These are phyloP conservation scores for Pollachius pollachius DNA, from an alignment of 2,113 vertebrate species.

Conservation along the genomic window DNA sequence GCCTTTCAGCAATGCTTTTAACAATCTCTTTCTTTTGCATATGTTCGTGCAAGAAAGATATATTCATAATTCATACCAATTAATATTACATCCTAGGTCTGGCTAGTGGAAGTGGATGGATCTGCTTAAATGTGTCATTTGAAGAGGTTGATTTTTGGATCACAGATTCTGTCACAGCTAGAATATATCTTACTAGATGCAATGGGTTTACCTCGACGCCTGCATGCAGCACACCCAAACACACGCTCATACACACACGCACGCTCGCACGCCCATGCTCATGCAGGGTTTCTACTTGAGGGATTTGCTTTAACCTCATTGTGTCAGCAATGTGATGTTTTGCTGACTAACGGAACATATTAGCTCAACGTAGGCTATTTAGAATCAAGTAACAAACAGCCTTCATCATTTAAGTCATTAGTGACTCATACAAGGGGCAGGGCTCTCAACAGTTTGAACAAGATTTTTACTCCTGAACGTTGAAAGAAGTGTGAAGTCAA, in stretches of 20 bases:
- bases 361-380: not conserved
- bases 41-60: too few species aligned
- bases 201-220: conserved; percentile 35
- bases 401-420: not conserved
- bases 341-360: not conserved
- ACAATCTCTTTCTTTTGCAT: too few species aligned
- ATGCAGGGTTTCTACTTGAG: conserved; percentile 4
- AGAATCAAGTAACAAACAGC: not conserved
- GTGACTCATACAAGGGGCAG: not conserved
- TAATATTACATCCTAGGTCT: conserved; percentile 29
- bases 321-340: conserved; percentile 2
- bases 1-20: too few species aligned
- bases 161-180: conserved; percentile 58
- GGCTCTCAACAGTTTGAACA: not conserved
- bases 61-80: too few species aligned
- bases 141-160: conserved; percentile 64
- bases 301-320: conserved; percentile 24
- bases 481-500: not conserved
- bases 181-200: conserved; percentile 37
- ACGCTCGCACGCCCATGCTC: not conserved
- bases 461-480: not conserved
- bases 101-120: conserved; percentile 62
- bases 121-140: conserved; percentile 62
- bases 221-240: conserved; percentile 21
- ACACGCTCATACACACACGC: not conserved